A percentile compares a stretch with the other conserved stretches of the same genome.
phyloP scores from a whole-genome alignment of 1,140 invertebrate genomes.

The Melipona quadrifasciata region DNA sequence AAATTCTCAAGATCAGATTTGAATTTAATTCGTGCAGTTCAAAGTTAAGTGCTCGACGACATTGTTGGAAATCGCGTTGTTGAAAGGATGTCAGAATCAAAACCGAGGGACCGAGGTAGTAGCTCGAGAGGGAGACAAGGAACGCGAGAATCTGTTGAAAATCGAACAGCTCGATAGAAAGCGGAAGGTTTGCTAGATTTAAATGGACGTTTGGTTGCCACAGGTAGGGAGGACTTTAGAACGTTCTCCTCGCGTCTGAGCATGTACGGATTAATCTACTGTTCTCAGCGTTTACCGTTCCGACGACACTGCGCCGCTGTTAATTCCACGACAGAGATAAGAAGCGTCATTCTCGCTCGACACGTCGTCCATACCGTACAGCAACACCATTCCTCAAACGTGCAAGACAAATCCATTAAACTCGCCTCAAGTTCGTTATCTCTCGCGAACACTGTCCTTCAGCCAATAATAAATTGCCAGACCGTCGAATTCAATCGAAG shows the following conservation, averaged over 20 bases:
- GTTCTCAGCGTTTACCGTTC: not conserved
- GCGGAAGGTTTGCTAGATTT: not conserved
- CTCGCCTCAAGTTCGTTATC: not conserved
- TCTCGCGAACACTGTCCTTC: not conserved
- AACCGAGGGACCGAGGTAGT: too few relatives aligned
- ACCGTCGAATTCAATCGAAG: not conserved
- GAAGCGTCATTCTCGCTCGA: not conserved
- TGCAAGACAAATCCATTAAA: constrained; percentile 1
- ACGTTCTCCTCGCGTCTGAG: not conserved
- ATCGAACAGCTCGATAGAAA: not conserved
- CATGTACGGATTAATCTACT: not conserved
- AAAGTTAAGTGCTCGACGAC: too few relatives aligned
- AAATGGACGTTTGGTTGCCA: not conserved
- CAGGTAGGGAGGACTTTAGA: not conserved
- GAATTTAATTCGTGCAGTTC: too few relatives aligned
- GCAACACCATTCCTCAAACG: not conserved
- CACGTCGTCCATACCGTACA: not conserved
- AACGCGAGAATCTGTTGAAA: not conserved
- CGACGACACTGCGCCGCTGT: not conserved
- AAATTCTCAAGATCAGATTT: too few relatives aligned
- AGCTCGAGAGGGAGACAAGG: not conserved
- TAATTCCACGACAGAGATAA: not conserved
- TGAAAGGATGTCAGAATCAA: too few relatives aligned
- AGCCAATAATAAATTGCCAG: not conserved
- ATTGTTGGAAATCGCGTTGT: too few relatives aligned